A percentile compares a stretch with the other conserved stretches of the same genome.
These are phyloP conservation scores for Clarias gariepinus DNA, from an alignment of 2,113 vertebrate species.

Conservation along the genomic window DNA sequence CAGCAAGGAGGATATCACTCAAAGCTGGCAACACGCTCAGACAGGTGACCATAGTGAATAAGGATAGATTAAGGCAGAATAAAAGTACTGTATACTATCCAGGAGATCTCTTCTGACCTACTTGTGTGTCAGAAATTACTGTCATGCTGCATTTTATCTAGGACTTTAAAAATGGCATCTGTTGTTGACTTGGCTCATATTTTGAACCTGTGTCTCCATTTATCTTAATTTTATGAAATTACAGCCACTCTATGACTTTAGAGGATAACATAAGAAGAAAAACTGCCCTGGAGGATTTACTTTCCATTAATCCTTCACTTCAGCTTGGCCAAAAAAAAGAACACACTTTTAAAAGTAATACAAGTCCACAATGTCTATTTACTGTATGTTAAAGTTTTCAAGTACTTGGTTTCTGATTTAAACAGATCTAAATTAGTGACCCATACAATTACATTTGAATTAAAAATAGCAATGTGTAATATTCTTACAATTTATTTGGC, in stretches of 20 bases:
- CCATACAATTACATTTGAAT: background rate
- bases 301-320: background rate
- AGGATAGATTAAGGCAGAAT: background rate
- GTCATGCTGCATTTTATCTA: background rate
- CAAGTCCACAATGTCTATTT: background rate
- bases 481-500: background rate
- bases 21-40: background rate
- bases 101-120: background rate
- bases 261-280: background rate
- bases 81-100: background rate
- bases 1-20: background rate
- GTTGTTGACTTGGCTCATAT: background rate
- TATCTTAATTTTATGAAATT: slow-evolving; percentile 3
- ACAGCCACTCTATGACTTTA: background rate
- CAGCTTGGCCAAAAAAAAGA: background rate
- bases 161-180: background rate
- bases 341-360: background rate
- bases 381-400: background rate
- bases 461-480: background rate
- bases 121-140: background rate
- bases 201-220: background rate
- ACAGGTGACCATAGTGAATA: background rate
- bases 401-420: background rate
- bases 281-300: background rate
- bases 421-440: background rate